These are phyloP conservation scores for Lasioglossum morio DNA, from an alignment of 2,888 invertebrate genomes.

Conservation along the genomic window DNA sequence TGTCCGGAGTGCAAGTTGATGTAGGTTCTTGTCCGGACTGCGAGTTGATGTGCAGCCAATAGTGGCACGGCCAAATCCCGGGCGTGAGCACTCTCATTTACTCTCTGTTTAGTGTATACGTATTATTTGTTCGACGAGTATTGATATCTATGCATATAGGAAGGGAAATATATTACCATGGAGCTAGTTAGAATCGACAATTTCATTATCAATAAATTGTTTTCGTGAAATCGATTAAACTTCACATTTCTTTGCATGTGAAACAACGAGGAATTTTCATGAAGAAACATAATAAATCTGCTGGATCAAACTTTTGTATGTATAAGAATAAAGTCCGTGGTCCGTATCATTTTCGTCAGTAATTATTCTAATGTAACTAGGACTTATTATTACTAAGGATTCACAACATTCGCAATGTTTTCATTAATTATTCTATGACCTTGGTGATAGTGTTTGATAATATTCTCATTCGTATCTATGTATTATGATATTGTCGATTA, in stretches of 20 bases:
- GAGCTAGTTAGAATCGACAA: not conserved
- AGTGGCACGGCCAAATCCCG: too few species aligned
- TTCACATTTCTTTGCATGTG: not conserved
- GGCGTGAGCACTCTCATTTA: too few species aligned
- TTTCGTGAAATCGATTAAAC: not conserved
- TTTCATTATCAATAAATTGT: not conserved
- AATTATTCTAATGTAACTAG: conserved; percentile 20
- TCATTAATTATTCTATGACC: not conserved
- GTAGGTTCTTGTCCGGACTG: too few species aligned
- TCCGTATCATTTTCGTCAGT: not conserved
- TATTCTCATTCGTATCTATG: conserved; percentile 13
- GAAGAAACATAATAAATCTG: not conserved
- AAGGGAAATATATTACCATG: not conserved
- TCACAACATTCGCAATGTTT: conserved; percentile 2
- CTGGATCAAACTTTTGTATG: not conserved
- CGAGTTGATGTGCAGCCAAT: too few species aligned
- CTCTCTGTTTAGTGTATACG: not conserved
- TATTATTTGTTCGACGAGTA: not conserved
- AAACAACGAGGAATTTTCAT: conserved; percentile 1
- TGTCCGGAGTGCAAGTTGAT: too few species aligned
- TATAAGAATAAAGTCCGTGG: not conserved
- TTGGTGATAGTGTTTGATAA: not conserved
- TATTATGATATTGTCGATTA: conserved; percentile 13
- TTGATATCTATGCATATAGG: not conserved
- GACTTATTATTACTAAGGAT: conserved; percentile 16